A percentile compares a stretch with the other conserved stretches of the same genome.
Conservation (phyloP, 2,113 vertebrate genomes). For the Ia io region DNA sequence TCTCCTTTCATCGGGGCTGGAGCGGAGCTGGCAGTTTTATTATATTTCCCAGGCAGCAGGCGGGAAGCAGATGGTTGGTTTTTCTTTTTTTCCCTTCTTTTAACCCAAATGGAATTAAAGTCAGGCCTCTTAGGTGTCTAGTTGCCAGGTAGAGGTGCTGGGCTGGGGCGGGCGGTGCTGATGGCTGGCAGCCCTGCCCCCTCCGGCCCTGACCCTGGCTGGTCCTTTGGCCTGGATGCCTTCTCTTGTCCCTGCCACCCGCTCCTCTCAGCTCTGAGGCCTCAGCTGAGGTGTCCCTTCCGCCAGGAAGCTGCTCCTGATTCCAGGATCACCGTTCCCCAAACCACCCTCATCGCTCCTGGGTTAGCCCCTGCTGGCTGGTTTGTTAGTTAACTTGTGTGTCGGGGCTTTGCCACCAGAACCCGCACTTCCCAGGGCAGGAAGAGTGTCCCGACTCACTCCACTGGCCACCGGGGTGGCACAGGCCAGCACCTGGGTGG, state of each 20-base stretch:
- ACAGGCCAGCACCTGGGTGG: rapidly evolving
- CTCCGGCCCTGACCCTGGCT: background rate
- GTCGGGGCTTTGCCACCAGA: background rate
- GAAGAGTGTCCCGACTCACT: rapidly evolving
- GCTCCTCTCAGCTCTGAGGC: background rate
- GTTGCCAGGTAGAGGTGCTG: background rate
- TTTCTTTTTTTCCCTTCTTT: background rate
- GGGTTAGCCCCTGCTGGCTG: rapidly evolving
- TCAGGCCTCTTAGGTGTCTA: background rate
- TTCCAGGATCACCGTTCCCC: background rate
- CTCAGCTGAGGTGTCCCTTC: background rate
- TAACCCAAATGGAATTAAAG: slow-evolving; percentile 19
- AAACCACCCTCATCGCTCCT: background rate
- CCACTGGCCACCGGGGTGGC: background rate
- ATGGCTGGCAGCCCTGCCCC: background rate
- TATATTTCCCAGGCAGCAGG: slow-evolving; percentile 41
- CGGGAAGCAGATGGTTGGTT: background rate
- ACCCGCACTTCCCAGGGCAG: background rate
- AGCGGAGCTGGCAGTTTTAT: slow-evolving; percentile 57
- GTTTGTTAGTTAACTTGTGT: background rate
- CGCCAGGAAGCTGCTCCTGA: background rate
- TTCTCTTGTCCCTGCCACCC: background rate
- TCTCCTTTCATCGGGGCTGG: slow-evolving; percentile 63
- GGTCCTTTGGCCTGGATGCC: background rate
- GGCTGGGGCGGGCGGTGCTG: background rate